Evolutionary conservation across 1,140 invertebrate genomes (phyloP), one percentile per base, ranked within the genome.

Genomic region (Anagrus nilaparvatae): DNA sequence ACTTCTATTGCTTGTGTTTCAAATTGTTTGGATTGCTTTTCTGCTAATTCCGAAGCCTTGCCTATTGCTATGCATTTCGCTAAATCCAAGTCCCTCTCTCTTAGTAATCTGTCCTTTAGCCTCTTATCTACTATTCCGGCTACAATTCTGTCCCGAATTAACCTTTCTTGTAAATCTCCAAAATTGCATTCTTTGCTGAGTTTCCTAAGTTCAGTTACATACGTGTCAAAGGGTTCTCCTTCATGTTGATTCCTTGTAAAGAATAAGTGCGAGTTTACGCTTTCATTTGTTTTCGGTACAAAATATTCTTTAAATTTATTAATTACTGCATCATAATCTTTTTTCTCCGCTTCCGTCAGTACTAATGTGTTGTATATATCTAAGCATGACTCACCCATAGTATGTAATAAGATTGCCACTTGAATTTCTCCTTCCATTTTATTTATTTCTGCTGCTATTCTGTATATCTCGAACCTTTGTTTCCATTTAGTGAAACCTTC

Each of bases 111-210:
- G 40, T 61, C 53, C 35, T 59, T 56, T 25, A 63, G 32, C 39
- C 46, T 37, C 33, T 53, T 37, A 42, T 65, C 50, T 7, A 36
- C 13, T 3, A 64, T 58, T 27, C 59, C 61, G 21, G 60, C 49
- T 1, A 65, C 55, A 5, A 67, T 54, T 32, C 50, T 38, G 40
- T 61, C 60, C 43, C 53, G 43, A 14, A 63, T 37, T 13, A 64
- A 39, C 32, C 59, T 49, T 16, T 61, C 55, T 39, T 44, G 37
- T 20, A 59, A 18, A 17, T 43, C 24, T 17, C 49, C 50, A 46
- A 54, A 64, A 6, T 50, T 44, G 49, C 58, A 64, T 17, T 39
- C 36, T 24, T 30, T 2, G 23, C 43, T 36, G 5, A 59, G 24
- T 43, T 57, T 57, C 17, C 47, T 52, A 25, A 62, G 24, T 0